phyloP scores from a whole-genome alignment of 2,113 vertebrate species.

The Ivindomyrus marchei region DNA sequence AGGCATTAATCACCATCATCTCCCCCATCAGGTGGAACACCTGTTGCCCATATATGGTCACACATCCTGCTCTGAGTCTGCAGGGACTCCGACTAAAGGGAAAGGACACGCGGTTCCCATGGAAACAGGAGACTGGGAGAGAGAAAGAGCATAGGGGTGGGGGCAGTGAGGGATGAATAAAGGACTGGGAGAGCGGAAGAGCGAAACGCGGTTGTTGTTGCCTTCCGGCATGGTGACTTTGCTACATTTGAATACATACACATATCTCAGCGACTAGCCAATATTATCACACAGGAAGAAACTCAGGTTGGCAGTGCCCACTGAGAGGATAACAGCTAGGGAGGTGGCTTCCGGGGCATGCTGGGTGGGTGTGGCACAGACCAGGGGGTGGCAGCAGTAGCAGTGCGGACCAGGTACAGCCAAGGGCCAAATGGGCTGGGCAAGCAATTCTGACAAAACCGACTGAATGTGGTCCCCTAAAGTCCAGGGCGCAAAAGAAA shows the following conservation, averaged over 20 bases:
- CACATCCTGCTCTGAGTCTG: slow-evolving; percentile 48
- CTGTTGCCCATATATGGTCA: slow-evolving; percentile 23
- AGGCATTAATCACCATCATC: not conserved
- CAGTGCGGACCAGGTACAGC: not conserved
- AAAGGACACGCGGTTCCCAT: slow-evolving; percentile 58
- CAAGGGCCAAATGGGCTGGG: not conserved
- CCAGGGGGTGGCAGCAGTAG: not conserved
- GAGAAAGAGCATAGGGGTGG: slow-evolving; percentile 1
- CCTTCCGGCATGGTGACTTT: not conserved
- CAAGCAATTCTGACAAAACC: not conserved
- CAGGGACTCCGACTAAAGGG: slow-evolving; percentile 40
- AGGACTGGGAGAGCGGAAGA: not conserved
- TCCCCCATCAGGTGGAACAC: not conserved
- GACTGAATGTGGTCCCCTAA: not conserved
- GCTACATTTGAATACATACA: not conserved
- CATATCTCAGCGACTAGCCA: not conserved
- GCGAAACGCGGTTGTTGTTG: not conserved
- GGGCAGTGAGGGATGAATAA: not conserved
- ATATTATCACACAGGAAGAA: not conserved
- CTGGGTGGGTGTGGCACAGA: not conserved
- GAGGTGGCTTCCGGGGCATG: not conserved
- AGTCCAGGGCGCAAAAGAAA: not conserved
- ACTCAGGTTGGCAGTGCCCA: not conserved
- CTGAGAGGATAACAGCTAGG: not conserved
- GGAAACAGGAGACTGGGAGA: slow-evolving; percentile 49